These are phyloP conservation scores for Pollenia amentaria DNA, from an alignment of 2,888 invertebrate genomes.

Conservation along the genomic window DNA sequence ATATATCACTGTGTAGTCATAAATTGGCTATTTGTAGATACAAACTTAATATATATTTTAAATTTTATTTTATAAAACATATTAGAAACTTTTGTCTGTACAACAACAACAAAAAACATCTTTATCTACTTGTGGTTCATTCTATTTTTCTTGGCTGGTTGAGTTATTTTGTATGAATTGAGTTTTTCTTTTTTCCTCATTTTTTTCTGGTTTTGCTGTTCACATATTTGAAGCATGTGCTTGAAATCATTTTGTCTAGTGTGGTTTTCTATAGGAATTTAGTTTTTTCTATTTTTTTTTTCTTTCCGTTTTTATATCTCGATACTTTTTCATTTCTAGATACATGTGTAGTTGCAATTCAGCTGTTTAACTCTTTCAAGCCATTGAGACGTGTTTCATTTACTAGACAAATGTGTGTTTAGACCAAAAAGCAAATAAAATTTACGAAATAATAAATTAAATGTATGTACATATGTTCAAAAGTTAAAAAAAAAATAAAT, in stretches of 20 bases:
- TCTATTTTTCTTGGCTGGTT: constrained; percentile 1
- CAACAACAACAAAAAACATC: not conserved
- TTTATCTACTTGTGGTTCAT: constrained; percentile 28
- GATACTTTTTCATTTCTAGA: not conserved
- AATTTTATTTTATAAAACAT: constrained; percentile 12
- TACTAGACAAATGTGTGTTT: constrained; percentile 34
- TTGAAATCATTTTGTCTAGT: constrained; percentile 54
- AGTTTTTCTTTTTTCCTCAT: not conserved
- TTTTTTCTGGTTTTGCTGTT: not conserved
- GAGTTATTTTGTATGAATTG: constrained; percentile 33
- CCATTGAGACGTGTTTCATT: constrained; percentile 52
- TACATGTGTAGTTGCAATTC: constrained; percentile 20
- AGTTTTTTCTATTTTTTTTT: not conserved
- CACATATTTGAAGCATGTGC: constrained; percentile 57
- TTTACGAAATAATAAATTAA: constrained; percentile 23
- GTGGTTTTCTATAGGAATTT: constrained; percentile 42
- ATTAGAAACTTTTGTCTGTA: constrained; percentile 8
- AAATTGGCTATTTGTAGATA: not conserved
- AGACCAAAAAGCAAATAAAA: constrained; percentile 5
- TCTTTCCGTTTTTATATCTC: constrained; percentile 9
- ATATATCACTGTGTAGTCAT: no score
- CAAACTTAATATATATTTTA: constrained; percentile 40
- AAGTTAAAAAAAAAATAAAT: not conserved
- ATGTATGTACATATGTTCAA: not conserved
- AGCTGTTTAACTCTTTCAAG: constrained; percentile 56